Evolutionary conservation across 2,888 invertebrate species (phyloP).

Genomic region (Zaprionus obscuricornis): DNA sequence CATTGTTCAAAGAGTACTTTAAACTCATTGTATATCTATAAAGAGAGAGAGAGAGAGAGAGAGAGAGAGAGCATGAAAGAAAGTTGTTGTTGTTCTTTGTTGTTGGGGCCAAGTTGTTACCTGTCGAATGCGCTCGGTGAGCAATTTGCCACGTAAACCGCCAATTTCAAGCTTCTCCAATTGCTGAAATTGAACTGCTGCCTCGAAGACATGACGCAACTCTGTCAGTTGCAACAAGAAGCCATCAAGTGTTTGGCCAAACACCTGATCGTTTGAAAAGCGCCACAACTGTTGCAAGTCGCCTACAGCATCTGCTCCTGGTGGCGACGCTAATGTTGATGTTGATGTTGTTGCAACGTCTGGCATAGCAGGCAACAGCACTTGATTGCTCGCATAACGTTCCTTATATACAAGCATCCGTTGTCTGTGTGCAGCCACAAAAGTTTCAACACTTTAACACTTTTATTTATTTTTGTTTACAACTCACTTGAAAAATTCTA

Average conservation of each 20-base stretch:
- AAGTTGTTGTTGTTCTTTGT: background rate
- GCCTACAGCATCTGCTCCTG: conserved; percentile 80
- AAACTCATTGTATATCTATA: conserved; percentile 79
- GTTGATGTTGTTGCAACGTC: conserved; percentile 13
- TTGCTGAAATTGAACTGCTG: conserved; percentile 92
- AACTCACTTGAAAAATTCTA: conserved; percentile 86
- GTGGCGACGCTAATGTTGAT: conserved; percentile 81
- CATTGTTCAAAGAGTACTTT: conserved; percentile 80
- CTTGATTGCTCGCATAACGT: conserved; percentile 67
- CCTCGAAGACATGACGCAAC: conserved; percentile 89
- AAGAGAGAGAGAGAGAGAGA: background rate
- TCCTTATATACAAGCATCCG: conserved; percentile 78
- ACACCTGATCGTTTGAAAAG: conserved; percentile 89
- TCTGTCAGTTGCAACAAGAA: conserved; percentile 87
- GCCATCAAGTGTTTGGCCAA: conserved; percentile 86
- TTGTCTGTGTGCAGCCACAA: conserved; percentile 54
- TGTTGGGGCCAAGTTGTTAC: no score
- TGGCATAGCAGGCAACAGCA: conserved; percentile 65
- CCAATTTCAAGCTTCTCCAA: conserved; percentile 94
- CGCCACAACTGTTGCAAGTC: conserved; percentile 87
- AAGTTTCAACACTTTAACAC: no score
- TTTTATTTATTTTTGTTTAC: background rate
- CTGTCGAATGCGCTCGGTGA: conserved; percentile 77
- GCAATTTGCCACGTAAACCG: conserved; percentile 78
- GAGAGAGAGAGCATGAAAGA: background rate